Base-by-base conservation (phyloP, 2,113 vertebrate genomes). In the Cephalopholis sonnerati region DNA sequence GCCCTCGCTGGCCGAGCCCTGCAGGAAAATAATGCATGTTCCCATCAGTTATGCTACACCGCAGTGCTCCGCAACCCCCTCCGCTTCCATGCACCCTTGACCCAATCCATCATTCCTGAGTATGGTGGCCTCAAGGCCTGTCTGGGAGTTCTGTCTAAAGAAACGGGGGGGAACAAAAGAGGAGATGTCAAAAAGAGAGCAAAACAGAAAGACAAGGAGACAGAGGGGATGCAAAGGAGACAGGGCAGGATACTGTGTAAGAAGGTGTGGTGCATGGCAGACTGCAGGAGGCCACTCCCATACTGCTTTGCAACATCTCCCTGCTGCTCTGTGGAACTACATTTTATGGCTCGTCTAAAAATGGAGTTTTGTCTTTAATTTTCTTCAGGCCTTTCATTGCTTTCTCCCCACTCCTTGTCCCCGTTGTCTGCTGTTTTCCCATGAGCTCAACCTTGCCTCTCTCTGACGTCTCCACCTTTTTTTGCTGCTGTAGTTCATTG, bases 31-130 rank as follows among this genome's bases (percentile, higher is more conserved):
- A 93, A 91, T 85, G 84, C 89, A 93, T 92, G 89, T 91, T 93
- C 82, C 91, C 93, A 95, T 95, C 93, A 93, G 90, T 95, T 93
- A 95, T 87, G 90, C 85, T 87, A 90, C 85, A 89, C 89, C 85
- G 90, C 93, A 93, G 91, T 91, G 91, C 91, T 93, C 89, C 75
- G 65, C 89, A 89, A 84, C 87, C 91, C 84, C 86, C 87, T 81
- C 85, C 67, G 24, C 82, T 76, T 85, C 78, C 88, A 90, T 64
- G 78, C 82, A 86, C 83, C 89, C 92, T 79, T 80, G 20, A 91
- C 88, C 89, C 85, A 88, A 93, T 91, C 87, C 92, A 95, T 95
- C 93, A 93, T 91, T 84, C 93, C 86, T 75, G 73, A 91, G 87
- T 84, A 93, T 20, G 74, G 89, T 83, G 90, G 91, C 85, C 89